Percentiles rank a stretch among this genome's conserved stretches.
Evolutionary conservation across 2,797 vertebrate species (phyloP).

Genomic region (Danio aesculapii): DNA sequence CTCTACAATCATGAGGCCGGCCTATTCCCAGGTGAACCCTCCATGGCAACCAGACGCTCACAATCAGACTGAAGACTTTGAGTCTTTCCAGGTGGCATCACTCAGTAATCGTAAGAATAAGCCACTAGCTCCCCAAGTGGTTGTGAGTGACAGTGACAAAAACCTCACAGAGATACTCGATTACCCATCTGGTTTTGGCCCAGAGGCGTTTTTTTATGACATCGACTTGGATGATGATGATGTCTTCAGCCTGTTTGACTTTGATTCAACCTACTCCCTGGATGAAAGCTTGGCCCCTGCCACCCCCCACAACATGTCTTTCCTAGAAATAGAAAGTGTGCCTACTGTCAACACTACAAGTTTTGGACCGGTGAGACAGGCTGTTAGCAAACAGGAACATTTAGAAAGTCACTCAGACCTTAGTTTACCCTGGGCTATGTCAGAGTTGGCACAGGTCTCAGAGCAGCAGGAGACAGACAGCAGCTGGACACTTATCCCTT

Average conservation of each 20-base stretch:
- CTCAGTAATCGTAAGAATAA: constrained; percentile 77
- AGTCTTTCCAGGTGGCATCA: constrained; percentile 50
- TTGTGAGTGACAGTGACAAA: constrained; percentile 40
- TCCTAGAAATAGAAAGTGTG: constrained; percentile 38
- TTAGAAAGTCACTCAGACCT: constrained; percentile 32
- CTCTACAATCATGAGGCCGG: constrained; percentile 39
- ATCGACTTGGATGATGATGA: constrained; percentile 59
- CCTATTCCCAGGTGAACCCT: constrained; percentile 50
- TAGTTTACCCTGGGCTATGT: constrained; percentile 4
- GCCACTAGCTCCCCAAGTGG: constrained; percentile 62
- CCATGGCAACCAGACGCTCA: constrained; percentile 54
- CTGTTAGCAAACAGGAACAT: constrained; percentile 39
- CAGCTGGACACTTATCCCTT: constrained; percentile 35
- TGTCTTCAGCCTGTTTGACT: constrained; percentile 66
- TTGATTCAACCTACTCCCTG: constrained; percentile 62
- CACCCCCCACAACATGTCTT: constrained; percentile 28
- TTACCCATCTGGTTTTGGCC: constrained; percentile 65
- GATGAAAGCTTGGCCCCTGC: constrained; percentile 50
- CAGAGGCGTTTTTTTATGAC: constrained; percentile 65
- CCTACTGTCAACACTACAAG: constrained; percentile 17
- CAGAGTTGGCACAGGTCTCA: constrained; percentile 27
- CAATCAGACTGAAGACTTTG: constrained; percentile 54
- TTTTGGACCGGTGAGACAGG: neutral
- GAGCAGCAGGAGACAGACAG: constrained; percentile 14
- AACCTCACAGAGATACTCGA: constrained; percentile 64